Base-by-base conservation (phyloP, 2,797 vertebrate genomes). In the Parambassis ranga region DNA sequence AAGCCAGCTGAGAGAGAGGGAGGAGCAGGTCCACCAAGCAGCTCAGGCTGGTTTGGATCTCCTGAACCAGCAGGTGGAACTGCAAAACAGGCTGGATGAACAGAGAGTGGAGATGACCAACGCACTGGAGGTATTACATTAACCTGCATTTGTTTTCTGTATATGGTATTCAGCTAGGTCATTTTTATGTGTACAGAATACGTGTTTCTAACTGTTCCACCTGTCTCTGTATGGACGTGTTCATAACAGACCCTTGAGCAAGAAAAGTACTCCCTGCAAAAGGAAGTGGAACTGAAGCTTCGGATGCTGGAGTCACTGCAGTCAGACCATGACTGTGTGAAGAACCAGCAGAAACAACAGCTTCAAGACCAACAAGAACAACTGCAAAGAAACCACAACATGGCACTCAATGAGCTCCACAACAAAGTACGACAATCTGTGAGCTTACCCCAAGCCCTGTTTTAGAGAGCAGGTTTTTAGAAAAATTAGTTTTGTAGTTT, bases 11-110 rank as follows among this genome's bases (percentile, higher is more conserved):
- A 94, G 83, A 72, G 94, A 95, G 77, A 89, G 77, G 0, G 95
- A 97, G 65, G 91, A 94, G 0, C 93, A 96, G 59, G 71, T 94
- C 27, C 92, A 91, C 1, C 93, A 93, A 72, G 96, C 96, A 7
- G 97, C 94, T 1, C 93, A 95, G 1, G 96, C 96, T 71, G 97
- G 97, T 3, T 81, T 98, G 66, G 87, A 94, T 20, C 91, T 98
- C 0, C 52, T 99, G 70, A 92, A 96, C 77, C 95, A 94, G 60
- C 94, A 97, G 44, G 87, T 81, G 67, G 94, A 98, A n/a, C 35
- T 98, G 51, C 94, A 98, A 61, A 94, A 84, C 76, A 90, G 89
- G n/a, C 38, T 98, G 79, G 95, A 98, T 14, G 93, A 95, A 41
- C 89, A 92, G 50, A 93, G 92, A 8, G 86, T 84, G 23, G 96